Percentiles rank a stretch among this genome's conserved stretches.
Conservation (phyloP, 1,140 invertebrate species). For the Aphaenogaster ashmeadi region DNA sequence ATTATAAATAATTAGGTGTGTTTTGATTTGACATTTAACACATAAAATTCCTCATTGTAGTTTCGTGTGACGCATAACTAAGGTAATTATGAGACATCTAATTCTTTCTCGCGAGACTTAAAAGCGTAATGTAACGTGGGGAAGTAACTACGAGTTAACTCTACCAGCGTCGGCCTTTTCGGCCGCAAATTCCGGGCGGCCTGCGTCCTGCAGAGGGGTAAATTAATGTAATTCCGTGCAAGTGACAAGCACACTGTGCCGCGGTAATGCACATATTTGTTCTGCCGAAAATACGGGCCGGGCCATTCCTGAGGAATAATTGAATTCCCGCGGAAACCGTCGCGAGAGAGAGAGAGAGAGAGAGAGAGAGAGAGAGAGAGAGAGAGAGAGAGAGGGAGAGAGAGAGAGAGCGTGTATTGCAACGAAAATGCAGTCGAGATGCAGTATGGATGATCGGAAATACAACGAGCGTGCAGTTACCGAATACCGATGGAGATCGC, state of each 20-base stretch:
- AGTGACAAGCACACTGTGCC: constrained; percentile 50
- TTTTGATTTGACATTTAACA: neutral
- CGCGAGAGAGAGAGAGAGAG: constrained; percentile 4
- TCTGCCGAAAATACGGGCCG: constrained; percentile 47
- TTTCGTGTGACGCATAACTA: neutral
- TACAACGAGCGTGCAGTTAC: constrained; percentile 16
- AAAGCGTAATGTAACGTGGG: constrained; percentile 31
- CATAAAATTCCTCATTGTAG: neutral
- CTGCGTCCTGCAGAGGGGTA: constrained; percentile 23
- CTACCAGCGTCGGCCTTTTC: constrained; percentile 26
- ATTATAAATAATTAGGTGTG: neutral
- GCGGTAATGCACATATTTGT: constrained; percentile 40
- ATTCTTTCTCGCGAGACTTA: neutral
- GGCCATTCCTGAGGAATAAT: constrained; percentile 62
- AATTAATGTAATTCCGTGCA: constrained; percentile 65
- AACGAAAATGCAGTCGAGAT: constrained; percentile 49
- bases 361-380: too few species aligned
- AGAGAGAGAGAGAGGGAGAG: constrained; percentile 2
- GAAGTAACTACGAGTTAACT: constrained; percentile 19
- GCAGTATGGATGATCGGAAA: neutral
- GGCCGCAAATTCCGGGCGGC: constrained; percentile 54
- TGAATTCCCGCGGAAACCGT: constrained; percentile 53
- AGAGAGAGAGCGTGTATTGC: neutral
- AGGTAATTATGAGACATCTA: constrained; percentile 16
- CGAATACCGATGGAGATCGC: constrained; percentile 21